Base-by-base conservation (phyloP, 2,888 invertebrate species). In the Lathronympha strigana region DNA sequence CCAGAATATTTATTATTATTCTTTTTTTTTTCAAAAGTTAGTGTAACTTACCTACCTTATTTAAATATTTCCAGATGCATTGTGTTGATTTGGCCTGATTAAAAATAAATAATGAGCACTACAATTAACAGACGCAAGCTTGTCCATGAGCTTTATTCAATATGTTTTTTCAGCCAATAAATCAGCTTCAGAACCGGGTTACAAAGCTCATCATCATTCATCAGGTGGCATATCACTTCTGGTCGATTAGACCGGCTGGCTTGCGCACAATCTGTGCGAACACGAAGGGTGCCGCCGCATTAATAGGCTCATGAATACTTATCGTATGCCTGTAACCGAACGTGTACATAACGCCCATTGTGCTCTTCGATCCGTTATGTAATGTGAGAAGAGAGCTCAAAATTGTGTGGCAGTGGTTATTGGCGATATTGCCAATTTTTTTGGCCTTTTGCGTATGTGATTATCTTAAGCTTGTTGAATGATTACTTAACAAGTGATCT, bases 221-320 rank as follows among this genome's bases (percentile, higher is more conserved):
- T 85, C 82, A 82, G 77, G 76, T 76, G 75, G 75, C 78, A 79
- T 86, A 86, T 88, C 85, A 87, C 80, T 88, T 89, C 84, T 84
- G 80, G 83, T 84, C 84, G 84, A 89, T 90, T 88, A 84, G 83
- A 83, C 77, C 72, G 77, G 80, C 77, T 73, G 76, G 78, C 68
- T 68, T 79, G 76, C 77, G 78, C 77, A 78, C 81, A 79, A 82
- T 84, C 80, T 84, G 83, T 81, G 77, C 77, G 78, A 76, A 75
- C 74, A 72, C 75, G 72, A 72, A 69, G 73, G 73, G 77, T 78
- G 78, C 76, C 76, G 73, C 72, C 78, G 82, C 86, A 86, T 89
- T 88, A 88, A 88, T 86, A 88, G 83, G 79, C 82, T 87, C 84
- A 87, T 89, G 89, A 90, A 90, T 87, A 86, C 83, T 83, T 79